These are phyloP conservation scores for Malacosoma neustria DNA, from an alignment of 2,888 invertebrate genomes.

Conservation along the genomic window DNA sequence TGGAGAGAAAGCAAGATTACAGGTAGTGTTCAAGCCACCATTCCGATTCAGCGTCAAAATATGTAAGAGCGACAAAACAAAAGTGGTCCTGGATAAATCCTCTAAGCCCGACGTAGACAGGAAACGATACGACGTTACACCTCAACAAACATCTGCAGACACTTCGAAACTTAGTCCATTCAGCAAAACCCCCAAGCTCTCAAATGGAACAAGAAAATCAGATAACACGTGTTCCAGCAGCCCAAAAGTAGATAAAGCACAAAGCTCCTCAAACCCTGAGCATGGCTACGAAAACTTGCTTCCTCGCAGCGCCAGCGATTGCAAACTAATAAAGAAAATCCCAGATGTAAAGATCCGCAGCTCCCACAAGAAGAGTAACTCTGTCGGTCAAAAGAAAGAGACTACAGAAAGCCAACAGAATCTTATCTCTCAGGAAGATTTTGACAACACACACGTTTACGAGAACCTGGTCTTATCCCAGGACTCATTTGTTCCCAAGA, in stretches of 20 bases:
- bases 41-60: constrained; percentile 90
- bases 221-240: constrained; percentile 24
- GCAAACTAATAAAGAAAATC: constrained; percentile 46
- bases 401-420: constrained; percentile 67
- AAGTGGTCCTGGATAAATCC: constrained; percentile 75
- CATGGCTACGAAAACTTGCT: constrained; percentile 60
- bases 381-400: constrained; percentile 57
- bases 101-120: constrained; percentile 64
- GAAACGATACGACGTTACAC: constrained; percentile 40
- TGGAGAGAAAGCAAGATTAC: constrained; percentile 82
- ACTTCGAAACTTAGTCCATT: constrained; percentile 36
- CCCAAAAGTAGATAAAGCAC: constrained; percentile 34
- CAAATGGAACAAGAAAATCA: constrained; percentile 34
- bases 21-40: constrained; percentile 91
- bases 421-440: constrained; percentile 54
- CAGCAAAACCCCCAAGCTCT: constrained; percentile 40
- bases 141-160: constrained; percentile 36
- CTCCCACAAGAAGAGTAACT: constrained; percentile 63
- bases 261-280: constrained; percentile 26
- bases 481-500: constrained; percentile 51
- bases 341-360: constrained; percentile 38
- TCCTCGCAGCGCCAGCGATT: constrained; percentile 61
- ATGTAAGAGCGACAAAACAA: constrained; percentile 80
- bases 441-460: constrained; percentile 55
- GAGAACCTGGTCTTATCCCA: constrained; percentile 51